Evolutionary conservation across 2,797 vertebrate species (phyloP).

Genomic region (Myotis myotis): DNA sequence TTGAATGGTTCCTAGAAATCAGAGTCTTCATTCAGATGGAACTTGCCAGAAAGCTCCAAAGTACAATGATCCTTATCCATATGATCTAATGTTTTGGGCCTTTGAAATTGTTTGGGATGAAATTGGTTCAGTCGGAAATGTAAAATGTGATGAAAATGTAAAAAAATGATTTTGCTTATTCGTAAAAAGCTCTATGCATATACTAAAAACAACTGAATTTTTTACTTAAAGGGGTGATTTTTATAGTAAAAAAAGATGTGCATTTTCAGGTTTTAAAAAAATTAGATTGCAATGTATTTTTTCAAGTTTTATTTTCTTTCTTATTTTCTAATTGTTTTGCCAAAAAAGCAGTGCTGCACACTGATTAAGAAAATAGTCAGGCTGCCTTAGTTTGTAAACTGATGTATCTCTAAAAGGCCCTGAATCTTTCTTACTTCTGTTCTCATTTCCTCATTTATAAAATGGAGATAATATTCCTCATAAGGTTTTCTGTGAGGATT

Average conservation of each 20-base stretch:
- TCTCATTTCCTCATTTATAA: conserved; percentile 2
- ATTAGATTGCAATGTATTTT: neutral
- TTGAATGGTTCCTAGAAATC: too few species aligned
- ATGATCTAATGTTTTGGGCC: too few species aligned
- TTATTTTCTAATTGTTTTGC: neutral
- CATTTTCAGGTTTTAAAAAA: neutral
- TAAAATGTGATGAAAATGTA: too few species aligned
- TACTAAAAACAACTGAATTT: too few species aligned
- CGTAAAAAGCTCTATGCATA: too few species aligned
- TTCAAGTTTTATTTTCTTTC: neutral
- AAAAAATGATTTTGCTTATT: too few species aligned
- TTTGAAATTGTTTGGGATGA: too few species aligned
- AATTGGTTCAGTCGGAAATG: too few species aligned
- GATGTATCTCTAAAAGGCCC: neutral
- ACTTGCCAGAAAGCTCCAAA: too few species aligned
- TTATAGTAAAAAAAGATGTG: neutral
- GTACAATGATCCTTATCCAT: too few species aligned
- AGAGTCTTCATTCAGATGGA: too few species aligned
- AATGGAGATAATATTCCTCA: neutral
- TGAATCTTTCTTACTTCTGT: neutral
- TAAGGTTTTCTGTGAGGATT: neutral
- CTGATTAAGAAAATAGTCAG: neutral
- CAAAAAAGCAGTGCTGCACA: neutral
- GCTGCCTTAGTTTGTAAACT: neutral
- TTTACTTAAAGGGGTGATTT: too few species aligned